Percentiles rank a stretch among this genome's conserved stretches.
These are phyloP conservation scores for Bombus huntii DNA, from an alignment of 1,140 invertebrate genomes.

Conservation along the genomic window DNA sequence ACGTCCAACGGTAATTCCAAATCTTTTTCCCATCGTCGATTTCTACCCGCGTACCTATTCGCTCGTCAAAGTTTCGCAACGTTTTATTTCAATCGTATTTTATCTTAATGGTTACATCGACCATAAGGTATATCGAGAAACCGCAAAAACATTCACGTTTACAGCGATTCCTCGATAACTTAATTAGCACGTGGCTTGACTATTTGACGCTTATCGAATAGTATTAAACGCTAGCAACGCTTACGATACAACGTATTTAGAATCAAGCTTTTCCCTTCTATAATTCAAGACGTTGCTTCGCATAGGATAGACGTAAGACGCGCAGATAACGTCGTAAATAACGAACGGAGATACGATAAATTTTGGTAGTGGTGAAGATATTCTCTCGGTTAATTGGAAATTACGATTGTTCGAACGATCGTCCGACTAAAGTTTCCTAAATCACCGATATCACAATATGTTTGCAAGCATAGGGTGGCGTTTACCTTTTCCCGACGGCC, in stretches of 20 bases:
- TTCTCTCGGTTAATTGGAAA: background rate
- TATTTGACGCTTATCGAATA: constrained; percentile 14
- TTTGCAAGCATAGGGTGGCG: background rate
- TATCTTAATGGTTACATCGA: too few relatives aligned
- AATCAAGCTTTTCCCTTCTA: background rate
- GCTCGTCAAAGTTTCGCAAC: background rate
- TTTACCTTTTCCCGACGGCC: background rate
- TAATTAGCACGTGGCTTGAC: background rate
- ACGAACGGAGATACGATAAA: constrained; percentile 9
- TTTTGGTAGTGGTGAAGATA: background rate
- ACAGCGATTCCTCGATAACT: background rate
- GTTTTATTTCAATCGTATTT: constrained; percentile 2
- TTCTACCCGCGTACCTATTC: background rate
- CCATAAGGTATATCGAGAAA: background rate
- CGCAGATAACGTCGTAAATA: background rate
- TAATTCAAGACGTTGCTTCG: background rate
- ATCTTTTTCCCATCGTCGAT: background rate
- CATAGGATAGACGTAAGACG: background rate
- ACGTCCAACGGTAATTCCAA: background rate
- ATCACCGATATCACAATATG: constrained; percentile 22
- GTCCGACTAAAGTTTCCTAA: background rate
- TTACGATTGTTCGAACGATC: constrained; percentile 13
- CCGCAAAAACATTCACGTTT: background rate
- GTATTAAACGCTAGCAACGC: background rate
- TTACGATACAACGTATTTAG: background rate